Percentiles rank a stretch among this genome's conserved stretches.
phyloP scores from a whole-genome alignment of 2,888 invertebrate genomes.

The Mesochorus sp. region DNA sequence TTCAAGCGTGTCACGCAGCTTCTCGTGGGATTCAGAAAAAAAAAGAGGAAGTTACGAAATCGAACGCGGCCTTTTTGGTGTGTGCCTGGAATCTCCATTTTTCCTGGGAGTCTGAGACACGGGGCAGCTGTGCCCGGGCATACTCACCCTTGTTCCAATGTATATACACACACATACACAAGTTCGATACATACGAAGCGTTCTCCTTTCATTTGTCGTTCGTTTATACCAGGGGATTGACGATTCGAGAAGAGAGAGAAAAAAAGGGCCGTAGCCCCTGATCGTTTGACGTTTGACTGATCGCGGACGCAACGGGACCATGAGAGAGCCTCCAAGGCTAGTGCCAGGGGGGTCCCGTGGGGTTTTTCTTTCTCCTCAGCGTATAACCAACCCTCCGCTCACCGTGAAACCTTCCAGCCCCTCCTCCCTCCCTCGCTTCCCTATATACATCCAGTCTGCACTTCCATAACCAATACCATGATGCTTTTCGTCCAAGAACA shows the following conservation, averaged over 20 bases:
- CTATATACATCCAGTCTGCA: slow-evolving; percentile 12
- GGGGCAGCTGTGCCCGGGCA: slow-evolving; percentile 59
- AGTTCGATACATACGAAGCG: neutral
- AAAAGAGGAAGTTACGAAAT: slow-evolving; percentile 44
- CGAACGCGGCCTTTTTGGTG: slow-evolving; percentile 49
- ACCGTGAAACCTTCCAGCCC: slow-evolving; percentile 31
- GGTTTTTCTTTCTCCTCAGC: slow-evolving; percentile 44
- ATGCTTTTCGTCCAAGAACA: slow-evolving; percentile 77
- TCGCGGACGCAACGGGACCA: slow-evolving; percentile 70
- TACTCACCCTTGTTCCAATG: neutral
- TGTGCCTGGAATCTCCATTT: slow-evolving; percentile 50
- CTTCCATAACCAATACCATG: slow-evolving; percentile 63
- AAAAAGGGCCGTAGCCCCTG: slow-evolving; percentile 72
- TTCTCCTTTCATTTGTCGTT: slow-evolving; percentile 69
- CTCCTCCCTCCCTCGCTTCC: neutral
- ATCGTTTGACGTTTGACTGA: slow-evolving; percentile 81
- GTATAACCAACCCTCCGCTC: slow-evolving; percentile 45
- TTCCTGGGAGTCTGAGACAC: slow-evolving; percentile 49
- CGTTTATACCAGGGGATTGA: slow-evolving; percentile 72
- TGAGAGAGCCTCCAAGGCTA: slow-evolving; percentile 54
- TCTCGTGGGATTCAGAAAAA: slow-evolving; percentile 59
- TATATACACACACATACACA: neutral
- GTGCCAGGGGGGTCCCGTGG: slow-evolving; percentile 62
- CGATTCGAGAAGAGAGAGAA: slow-evolving; percentile 65
- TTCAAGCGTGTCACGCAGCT: slow-evolving; percentile 49